Evolutionary conservation across 2,888 invertebrate genomes (phyloP).

Genomic region (Cheilosia pagana): DNA sequence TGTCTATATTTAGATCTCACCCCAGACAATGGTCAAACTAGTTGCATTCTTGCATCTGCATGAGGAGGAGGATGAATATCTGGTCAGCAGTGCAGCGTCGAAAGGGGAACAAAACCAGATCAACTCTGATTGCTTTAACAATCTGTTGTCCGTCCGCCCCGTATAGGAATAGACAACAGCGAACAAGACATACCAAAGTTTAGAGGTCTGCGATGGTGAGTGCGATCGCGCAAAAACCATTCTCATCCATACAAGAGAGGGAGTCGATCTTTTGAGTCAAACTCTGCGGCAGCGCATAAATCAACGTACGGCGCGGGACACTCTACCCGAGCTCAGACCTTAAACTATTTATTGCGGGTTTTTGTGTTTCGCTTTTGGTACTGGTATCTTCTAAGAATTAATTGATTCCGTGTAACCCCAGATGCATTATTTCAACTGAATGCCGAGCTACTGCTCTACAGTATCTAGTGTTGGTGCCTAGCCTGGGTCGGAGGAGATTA

Average conservation of each 20-base stretch:
- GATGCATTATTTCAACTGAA: constrained; percentile 60
- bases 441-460: constrained; percentile 20
- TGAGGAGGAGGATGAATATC: constrained; percentile 41
- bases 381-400: constrained; percentile 67
- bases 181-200: constrained; percentile 51
- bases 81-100: not conserved
- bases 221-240: constrained; percentile 9
- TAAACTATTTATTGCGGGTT: constrained; percentile 63
- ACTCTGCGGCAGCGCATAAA: constrained; percentile 47
- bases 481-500: not conserved
- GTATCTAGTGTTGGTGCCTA: not conserved
- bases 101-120: constrained; percentile 58
- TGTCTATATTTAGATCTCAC: constrained; percentile 66
- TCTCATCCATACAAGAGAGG: constrained; percentile 32
- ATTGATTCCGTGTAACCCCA: constrained; percentile 74
- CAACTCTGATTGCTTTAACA: constrained; percentile 66
- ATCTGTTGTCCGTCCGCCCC: constrained; percentile 62
- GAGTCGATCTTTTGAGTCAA: constrained; percentile 48
- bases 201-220: constrained; percentile 33
- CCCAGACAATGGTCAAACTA: constrained; percentile 68
- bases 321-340: constrained; percentile 49
- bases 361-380: constrained; percentile 48
- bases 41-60: constrained; percentile 58
- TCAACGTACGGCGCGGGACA: constrained; percentile 40
- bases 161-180: constrained; percentile 48